These are phyloP conservation scores for Homalodisca vitripennis DNA, from an alignment of 1,140 invertebrate genomes.

Conservation along the genomic window DNA sequence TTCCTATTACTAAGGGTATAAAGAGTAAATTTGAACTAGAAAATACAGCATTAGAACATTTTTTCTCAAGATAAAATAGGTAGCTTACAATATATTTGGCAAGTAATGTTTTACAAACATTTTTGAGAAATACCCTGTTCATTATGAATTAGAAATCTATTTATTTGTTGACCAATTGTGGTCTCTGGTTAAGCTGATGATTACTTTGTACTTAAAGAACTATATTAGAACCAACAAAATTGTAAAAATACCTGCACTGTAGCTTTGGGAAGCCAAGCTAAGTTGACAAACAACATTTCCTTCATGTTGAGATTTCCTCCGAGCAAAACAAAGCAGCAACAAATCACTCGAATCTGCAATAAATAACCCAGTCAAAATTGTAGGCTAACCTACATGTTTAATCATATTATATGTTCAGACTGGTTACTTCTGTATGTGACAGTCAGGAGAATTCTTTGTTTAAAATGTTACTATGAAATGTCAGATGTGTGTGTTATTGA, in stretches of 20 bases:
- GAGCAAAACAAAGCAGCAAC: constrained; percentile 58
- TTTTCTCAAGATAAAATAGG: not conserved
- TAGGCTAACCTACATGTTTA: too few species aligned
- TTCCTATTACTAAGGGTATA: too few species aligned
- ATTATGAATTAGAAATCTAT: not conserved
- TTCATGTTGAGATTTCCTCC: constrained; percentile 59
- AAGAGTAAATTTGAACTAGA: too few species aligned
- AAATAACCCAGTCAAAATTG: constrained; percentile 15
- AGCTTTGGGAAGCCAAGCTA: constrained; percentile 75
- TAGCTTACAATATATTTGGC: not conserved
- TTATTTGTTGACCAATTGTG: not conserved
- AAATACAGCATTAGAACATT: too few species aligned
- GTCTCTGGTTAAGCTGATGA: not conserved
- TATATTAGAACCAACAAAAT: not conserved
- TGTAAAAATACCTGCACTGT: constrained; percentile 59
- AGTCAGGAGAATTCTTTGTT: not conserved
- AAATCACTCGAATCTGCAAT: constrained; percentile 55
- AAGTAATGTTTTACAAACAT: not conserved
- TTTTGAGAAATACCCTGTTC: not conserved
- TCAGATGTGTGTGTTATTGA: not conserved
- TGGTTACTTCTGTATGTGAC: not conserved
- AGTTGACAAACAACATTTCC: constrained; percentile 66
- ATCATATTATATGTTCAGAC: too few species aligned
- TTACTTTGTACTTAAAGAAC: not conserved
- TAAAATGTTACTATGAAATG: not conserved